These are phyloP conservation scores for Pristionchus entomophagus DNA, from an alignment of 2,888 invertebrate species.

Conservation along the genomic window DNA sequence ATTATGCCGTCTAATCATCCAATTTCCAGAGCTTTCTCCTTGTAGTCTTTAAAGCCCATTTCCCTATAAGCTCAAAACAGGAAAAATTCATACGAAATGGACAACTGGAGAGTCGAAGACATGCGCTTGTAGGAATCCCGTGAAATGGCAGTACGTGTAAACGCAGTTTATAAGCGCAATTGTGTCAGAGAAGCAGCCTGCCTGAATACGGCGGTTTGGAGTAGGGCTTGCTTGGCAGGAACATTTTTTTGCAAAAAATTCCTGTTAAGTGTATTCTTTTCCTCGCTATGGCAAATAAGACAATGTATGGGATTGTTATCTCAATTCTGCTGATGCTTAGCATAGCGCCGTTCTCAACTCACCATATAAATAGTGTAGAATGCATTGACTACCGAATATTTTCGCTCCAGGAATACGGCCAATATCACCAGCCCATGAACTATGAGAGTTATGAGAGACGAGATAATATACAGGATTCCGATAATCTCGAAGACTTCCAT, in stretches of 20 bases:
- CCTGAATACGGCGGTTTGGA: conserved; percentile 83
- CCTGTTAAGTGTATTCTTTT: not conserved
- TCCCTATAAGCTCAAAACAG: no score
- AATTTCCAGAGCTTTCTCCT: no score
- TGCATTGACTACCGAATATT: not conserved
- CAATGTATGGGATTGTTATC: no score
- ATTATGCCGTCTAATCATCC: no score
- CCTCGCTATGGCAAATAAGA: not conserved
- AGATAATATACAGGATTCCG: not conserved
- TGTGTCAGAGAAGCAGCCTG: not conserved
- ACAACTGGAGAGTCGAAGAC: not conserved
- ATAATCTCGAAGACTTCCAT: not conserved
- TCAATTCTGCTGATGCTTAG: no score
- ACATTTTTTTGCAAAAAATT: conserved; percentile 78
- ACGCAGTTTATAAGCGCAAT: not conserved
- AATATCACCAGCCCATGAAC: not conserved
- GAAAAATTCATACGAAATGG: no score
- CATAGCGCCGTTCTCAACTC: no score
- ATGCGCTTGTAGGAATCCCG: not conserved
- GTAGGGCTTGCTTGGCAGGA: conserved; percentile 88
- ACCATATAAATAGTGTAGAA: not conserved
- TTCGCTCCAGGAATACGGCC: not conserved
- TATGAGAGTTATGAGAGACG: not conserved
- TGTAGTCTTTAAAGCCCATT: no score
- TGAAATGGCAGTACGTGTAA: not conserved